These are phyloP conservation scores for Thera britannica DNA, from an alignment of 2,888 invertebrate genomes.

Conservation along the genomic window DNA sequence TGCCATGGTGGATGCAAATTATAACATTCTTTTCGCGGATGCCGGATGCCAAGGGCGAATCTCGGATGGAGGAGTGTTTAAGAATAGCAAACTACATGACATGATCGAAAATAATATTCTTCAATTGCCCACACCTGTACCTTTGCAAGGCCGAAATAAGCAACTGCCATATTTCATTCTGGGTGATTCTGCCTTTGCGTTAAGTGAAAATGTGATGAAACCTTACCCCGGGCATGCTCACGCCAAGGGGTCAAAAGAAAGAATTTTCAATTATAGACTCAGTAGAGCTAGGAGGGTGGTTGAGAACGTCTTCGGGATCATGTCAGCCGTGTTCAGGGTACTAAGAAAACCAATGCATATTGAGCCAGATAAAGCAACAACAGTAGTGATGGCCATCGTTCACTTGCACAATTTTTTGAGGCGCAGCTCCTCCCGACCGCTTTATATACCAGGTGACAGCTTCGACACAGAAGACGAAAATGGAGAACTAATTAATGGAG, in stretches of 20 bases:
- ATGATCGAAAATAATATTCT: conserved; percentile 10
- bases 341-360: conserved; percentile 4
- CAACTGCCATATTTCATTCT: background rate
- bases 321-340: background rate
- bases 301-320: background rate
- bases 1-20: background rate
- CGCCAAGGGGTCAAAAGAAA: background rate
- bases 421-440: conserved; percentile 19
- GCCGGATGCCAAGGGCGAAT: too few species aligned
- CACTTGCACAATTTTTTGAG: conserved; percentile 24
- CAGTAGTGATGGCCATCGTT: conserved; percentile 24
- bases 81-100: conserved; percentile 9
- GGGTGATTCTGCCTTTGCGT: background rate
- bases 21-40: background rate
- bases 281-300: background rate
- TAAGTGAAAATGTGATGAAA: background rate
- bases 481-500: conserved; percentile 17
- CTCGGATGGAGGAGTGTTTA: conserved; percentile 20
- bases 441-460: conserved; percentile 16
- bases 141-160: conserved; percentile 12
- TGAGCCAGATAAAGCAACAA: conserved; percentile 24
- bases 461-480: conserved; percentile 19
- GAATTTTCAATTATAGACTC: background rate
- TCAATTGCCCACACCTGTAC: conserved; percentile 14
- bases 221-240: background rate